phyloP scores from a whole-genome alignment of 2,113 vertebrate species.

The Engystomops pustulosus region DNA sequence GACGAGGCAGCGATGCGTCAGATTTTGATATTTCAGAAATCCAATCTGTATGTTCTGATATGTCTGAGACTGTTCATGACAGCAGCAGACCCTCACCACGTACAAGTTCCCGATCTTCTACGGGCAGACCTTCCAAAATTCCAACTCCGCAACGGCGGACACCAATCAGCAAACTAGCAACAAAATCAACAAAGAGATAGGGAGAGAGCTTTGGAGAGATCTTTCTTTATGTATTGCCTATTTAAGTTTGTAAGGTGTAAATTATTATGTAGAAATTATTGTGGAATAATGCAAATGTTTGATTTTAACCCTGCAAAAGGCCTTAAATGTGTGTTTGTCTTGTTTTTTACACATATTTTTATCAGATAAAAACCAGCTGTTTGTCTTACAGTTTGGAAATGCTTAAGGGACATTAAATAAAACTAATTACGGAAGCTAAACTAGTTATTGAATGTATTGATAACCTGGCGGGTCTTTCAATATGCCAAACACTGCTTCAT shows the following conservation, averaged over 20 bases:
- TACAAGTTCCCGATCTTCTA: conserved; percentile 80
- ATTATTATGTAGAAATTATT: conserved; percentile 93
- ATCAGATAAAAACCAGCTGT: conserved; percentile 73
- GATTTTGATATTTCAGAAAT: conserved; percentile 99
- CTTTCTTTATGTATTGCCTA: conserved; percentile 83
- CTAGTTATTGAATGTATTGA: conserved; percentile 86
- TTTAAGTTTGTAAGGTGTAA: conserved; percentile 96
- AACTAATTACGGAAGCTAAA: conserved; percentile 79
- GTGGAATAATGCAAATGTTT: conserved; percentile 87
- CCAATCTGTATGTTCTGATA: conserved; percentile 93
- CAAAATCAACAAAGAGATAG: conserved; percentile 95
- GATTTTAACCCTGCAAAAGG: conserved; percentile 90
- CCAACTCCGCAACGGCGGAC: conserved; percentile 90
- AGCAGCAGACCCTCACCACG: conserved; percentile 79
- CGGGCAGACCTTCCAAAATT: conserved; percentile 93
- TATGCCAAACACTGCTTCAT: conserved; percentile 72
- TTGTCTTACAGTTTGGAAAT: conserved; percentile 78
- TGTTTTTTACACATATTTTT: conserved; percentile 92
- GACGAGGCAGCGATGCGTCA: conserved; percentile 93
- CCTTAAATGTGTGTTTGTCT: conserved; percentile 94
- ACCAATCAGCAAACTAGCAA: conserved; percentile 82
- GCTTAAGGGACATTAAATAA: conserved; percentile 74
- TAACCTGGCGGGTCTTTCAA: conserved; percentile 73
- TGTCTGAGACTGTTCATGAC: conserved; percentile 85
- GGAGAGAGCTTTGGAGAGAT: conserved; percentile 66